Evolutionary conservation across 2,797 vertebrate genomes (phyloP), one percentile per base, ranked within the genome.

Genomic region (Gymnodraco acuticeps): DNA sequence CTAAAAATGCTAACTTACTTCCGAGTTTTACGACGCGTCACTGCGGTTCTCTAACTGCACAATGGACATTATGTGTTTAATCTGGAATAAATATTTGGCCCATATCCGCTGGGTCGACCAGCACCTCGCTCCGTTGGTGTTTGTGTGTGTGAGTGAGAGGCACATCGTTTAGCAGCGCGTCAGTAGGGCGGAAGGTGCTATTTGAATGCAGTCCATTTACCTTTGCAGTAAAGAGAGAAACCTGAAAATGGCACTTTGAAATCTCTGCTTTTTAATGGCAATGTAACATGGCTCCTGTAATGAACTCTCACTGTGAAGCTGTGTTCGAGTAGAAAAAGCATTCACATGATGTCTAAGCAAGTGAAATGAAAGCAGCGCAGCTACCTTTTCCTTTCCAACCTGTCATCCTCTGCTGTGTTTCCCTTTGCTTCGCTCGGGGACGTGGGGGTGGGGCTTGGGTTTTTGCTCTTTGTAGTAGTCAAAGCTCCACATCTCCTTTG

Each of bases 401-500:
- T 3, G 6, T 41, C 63, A 33, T 62, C 27, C 54, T 60, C 45
- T 7, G 47, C 51, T 70, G 70, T 77, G 70, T 68, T 60, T 70
- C 45, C 50, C 3, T 68, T 42, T 59, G 56, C 58, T 70, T 48
- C 1, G 88, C 85, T 91, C 76, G 55, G 82, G 80, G 83, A 79
- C 82, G 66, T 64, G 77, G 59, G 68, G 62, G 43, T 33, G 69
- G 62, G 50, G 41, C 55, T 54, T 72, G 74, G 82, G 64, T 72
- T 64, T 65, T 70, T 84, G 23, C 70, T 87, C 83, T 91, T 92
- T 91, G 90, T 92, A 93, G 88, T 91, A 85, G 91, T 90, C 83
- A 89, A 89, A 89, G 90, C 87, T 85, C 75, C 63, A 90, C 94
- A 94, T 93, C 91, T 89, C 78, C 92, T 94, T 93, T 90, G 91